Evolutionary conservation across 2,797 vertebrate genomes (phyloP).

Genomic region (Artibeus lituratus): DNA sequence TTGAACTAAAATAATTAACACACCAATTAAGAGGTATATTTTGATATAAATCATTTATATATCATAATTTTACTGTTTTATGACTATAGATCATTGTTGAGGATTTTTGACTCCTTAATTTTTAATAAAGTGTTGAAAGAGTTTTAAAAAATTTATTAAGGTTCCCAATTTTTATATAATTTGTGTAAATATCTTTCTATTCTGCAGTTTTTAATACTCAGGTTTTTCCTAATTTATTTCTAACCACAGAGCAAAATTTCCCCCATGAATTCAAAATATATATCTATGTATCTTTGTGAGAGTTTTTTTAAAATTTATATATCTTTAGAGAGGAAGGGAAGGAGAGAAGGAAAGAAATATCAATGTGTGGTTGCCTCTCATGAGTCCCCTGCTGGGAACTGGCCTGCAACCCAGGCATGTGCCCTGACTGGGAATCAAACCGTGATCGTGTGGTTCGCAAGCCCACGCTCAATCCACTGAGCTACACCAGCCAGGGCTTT

Average conservation of each 20-base stretch:
- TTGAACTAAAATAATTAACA: neutral
- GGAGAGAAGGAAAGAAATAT: too few relatives aligned
- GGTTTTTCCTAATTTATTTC: neutral
- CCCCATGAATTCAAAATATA: neutral
- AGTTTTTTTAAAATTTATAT: too few relatives aligned
- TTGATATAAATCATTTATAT: neutral
- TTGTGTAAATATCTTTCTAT: neutral
- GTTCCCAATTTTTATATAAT: neutral
- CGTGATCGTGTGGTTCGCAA: too few relatives aligned
- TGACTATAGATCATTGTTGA: neutral
- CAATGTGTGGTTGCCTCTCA: too few relatives aligned
- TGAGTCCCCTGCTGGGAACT: too few relatives aligned
- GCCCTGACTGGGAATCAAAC: too few relatives aligned
- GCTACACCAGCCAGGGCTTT: too few relatives aligned
- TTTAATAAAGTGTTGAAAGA: constrained; percentile 24
- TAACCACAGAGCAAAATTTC: neutral
- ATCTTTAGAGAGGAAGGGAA: too few relatives aligned
- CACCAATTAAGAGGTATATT: neutral
- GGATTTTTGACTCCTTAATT: constrained; percentile 18
- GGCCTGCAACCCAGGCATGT: too few relatives aligned
- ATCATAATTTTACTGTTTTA: constrained; percentile 45
- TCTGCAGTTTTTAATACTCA: neutral
- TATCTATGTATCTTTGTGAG: neutral
- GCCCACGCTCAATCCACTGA: too few relatives aligned
- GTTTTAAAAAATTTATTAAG: neutral